Base-by-base conservation (phyloP, 2,797 vertebrate genomes). In the Salarias fasciatus region DNA sequence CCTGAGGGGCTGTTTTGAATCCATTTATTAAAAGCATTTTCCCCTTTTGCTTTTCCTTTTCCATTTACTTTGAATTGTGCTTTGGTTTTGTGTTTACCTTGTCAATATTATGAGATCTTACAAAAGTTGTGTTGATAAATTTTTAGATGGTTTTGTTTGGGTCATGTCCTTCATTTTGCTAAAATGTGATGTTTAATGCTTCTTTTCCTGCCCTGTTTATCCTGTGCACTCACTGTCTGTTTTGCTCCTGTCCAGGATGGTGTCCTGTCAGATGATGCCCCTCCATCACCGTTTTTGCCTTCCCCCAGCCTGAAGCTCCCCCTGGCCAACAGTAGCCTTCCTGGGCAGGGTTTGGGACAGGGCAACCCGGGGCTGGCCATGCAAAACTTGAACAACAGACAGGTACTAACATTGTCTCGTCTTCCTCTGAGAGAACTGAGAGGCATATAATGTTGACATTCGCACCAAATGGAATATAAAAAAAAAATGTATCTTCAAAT, bases 331-430 rank as follows among this genome's bases (percentile, higher is more conserved):
- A 96, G 94, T 94, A 95, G 95, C 94, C 96, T 96, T 95, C 93
- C 97, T 90, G 96, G 89, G 92, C 97, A 97, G 89, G 95, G 95
- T 93, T 93, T 99, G 94, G 96, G 96, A 86, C 96, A 95, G 88
- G 93, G 96, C 93, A 95, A 95, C 90, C 94, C 94, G 86, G 96
- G 96, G 93, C 95, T 98, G 93, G 95, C 94, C 94, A 96, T 98
- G 95, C 97, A 98, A 95, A 98, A 98, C 96, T 96, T 99, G 95
- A 99, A 98, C 95, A 96, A 95, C 94, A 95, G 97, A 97, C 97
- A 98, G 96, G 97, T 99, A 92, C 3, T 15, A n/a, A 9, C 13
- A 14, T 12, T 14, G 5, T 35, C 35, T 35, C 9, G 35, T 31
- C 11, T 3, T 2, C 56, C 35, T 38, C 36, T 14, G 28, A 33